Conservation (phyloP, 2,797 vertebrate genomes). For the Moxostoma hubbsi region DNA sequence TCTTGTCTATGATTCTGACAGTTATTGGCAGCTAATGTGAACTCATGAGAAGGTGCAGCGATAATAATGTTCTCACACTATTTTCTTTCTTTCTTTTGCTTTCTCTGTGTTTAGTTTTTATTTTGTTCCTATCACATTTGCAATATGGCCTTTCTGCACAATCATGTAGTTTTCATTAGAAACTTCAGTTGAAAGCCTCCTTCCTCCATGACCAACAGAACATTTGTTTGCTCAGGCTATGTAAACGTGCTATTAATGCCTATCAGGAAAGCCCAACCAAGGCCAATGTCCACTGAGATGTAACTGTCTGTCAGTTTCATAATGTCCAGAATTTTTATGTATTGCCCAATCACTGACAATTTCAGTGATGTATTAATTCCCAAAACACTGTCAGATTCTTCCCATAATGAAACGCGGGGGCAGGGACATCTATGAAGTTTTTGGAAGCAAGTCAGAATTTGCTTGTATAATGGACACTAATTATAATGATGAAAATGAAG, state of each 20-base stretch:
- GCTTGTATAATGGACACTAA: too few relatives aligned
- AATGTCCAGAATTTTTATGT: not conserved
- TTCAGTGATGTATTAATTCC: not conserved
- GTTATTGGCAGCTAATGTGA: too few relatives aligned
- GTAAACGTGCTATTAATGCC: not conserved
- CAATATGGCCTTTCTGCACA: too few relatives aligned
- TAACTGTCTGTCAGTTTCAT: not conserved
- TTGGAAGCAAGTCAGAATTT: not conserved
- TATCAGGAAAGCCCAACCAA: not conserved
- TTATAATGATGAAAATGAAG: too few relatives aligned
- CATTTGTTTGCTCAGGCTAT: not conserved
- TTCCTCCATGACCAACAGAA: not conserved
- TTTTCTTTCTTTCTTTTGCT: not conserved
- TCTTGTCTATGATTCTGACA: too few relatives aligned
- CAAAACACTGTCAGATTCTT: not conserved
- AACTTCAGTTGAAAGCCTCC: too few relatives aligned
- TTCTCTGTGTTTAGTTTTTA: not conserved
- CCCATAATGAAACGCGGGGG: not conserved
- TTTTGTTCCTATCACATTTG: not conserved
- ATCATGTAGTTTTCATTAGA: not conserved
- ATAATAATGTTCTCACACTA: too few relatives aligned
- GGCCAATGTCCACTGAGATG: not conserved
- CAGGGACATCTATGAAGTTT: not conserved
- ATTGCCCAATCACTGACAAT: constrained; percentile 4
- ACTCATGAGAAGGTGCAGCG: too few relatives aligned